phyloP scores from a whole-genome alignment of 2,113 vertebrate genomes.

The Glaucomys volans region DNA sequence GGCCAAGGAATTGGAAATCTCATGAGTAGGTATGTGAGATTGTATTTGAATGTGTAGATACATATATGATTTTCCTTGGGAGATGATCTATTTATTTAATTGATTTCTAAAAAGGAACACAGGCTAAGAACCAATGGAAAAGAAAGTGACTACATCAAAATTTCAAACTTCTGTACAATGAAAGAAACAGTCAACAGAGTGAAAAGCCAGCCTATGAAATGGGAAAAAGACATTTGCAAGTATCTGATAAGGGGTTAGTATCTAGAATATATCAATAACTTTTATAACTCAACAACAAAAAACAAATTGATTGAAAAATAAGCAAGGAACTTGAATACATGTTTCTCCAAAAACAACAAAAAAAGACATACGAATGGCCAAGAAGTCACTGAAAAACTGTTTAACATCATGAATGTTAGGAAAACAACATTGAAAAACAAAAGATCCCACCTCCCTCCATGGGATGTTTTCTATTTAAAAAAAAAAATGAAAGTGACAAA shows the following conservation, averaged over 20 bases:
- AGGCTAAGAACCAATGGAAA: background rate
- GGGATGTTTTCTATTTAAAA: background rate
- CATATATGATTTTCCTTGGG: background rate
- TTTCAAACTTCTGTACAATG: background rate
- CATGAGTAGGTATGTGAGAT: background rate
- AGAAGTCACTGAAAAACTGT: background rate
- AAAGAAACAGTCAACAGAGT: background rate
- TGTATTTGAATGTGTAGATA: background rate
- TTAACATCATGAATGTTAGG: background rate
- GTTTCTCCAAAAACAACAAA: background rate
- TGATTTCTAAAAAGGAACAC: conserved; percentile 3
- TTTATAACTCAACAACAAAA: background rate
- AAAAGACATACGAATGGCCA: background rate
- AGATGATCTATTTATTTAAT: conserved; percentile 14
- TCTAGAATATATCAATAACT: conserved; percentile 5
- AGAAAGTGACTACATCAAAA: conserved; percentile 10
- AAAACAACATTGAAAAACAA: conserved; percentile 6
- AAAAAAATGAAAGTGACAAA: background rate
- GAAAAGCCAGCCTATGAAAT: background rate
- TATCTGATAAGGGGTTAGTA: background rate
- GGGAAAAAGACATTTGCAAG: background rate
- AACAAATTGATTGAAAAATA: background rate
- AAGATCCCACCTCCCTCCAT: background rate
- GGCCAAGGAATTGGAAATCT: background rate
- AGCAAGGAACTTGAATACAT: background rate